These are phyloP conservation scores for Araneus ventricosus DNA, from an alignment of 1,140 invertebrate genomes.

Conservation along the genomic window DNA sequence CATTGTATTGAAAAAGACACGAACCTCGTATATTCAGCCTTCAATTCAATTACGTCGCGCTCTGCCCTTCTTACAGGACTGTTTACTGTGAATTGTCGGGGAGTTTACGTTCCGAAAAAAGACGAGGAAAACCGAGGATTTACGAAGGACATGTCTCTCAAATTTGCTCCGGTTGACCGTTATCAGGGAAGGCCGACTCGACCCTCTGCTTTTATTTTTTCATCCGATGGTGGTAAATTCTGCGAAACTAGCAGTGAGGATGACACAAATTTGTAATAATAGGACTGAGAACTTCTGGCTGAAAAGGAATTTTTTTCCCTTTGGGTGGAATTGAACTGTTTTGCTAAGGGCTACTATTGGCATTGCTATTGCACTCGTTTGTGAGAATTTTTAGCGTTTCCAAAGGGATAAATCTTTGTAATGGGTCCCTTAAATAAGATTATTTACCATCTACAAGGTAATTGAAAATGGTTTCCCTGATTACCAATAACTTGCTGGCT, in stretches of 20 bases:
- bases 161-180: not conserved
- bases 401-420: too few species aligned
- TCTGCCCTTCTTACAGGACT: not conserved
- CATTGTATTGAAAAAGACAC: slow-evolving; percentile 12
- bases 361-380: too few species aligned
- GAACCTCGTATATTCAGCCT: slow-evolving; percentile 30
- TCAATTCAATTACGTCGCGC: slow-evolving; percentile 53
- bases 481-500: too few species aligned
- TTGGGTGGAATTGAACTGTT: not conserved
- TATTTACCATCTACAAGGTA: too few species aligned
- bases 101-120: not conserved
- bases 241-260: not conserved
- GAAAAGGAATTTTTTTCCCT: not conserved
- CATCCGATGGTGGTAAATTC: not conserved
- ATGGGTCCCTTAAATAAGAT: too few species aligned
- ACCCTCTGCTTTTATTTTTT: not conserved
- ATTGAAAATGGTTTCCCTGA: too few species aligned
- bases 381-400: not conserved
- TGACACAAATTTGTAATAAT: not conserved
- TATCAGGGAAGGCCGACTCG: too few species aligned
- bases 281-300: not conserved
- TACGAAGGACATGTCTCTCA: not conserved
- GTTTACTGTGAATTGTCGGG: not conserved
- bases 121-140: not conserved
- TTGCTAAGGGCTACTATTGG: not conserved